Percentiles rank a stretch among this genome's conserved stretches.
Conservation (phyloP, 2,113 vertebrate species). For the Centropus bengalensis region DNA sequence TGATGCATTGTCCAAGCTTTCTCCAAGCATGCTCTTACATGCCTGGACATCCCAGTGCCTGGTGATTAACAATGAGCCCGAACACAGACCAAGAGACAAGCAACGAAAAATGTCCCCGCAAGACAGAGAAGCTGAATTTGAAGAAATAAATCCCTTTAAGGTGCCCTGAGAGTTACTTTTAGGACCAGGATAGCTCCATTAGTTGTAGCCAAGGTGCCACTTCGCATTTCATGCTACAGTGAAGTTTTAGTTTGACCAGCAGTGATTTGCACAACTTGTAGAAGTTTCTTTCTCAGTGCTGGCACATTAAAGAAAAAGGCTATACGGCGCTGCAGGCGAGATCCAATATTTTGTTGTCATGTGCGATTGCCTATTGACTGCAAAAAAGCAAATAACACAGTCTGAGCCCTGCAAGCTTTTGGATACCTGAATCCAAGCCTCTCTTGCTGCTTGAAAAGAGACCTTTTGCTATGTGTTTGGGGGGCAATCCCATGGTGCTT, state of each 20-base stretch:
- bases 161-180: slow-evolving; percentile 47
- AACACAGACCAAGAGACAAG: not conserved
- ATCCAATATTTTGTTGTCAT: slow-evolving; percentile 55
- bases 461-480: not conserved
- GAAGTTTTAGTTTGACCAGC: slow-evolving; percentile 28
- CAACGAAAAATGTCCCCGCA: slow-evolving; percentile 7
- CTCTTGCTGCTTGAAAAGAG: not conserved
- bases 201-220: slow-evolving; percentile 23
- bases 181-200: slow-evolving; percentile 55
- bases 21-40: not conserved
- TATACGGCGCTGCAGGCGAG: not conserved
- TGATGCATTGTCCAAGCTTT: slow-evolving; percentile 26
- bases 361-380: slow-evolving; percentile 46
- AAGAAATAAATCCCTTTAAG: slow-evolving; percentile 11
- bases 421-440: not conserved
- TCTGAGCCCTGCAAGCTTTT: not conserved
- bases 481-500: not conserved
- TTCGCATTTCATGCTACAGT: slow-evolving; percentile 55
- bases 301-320: slow-evolving; percentile 57
- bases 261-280: slow-evolving; percentile 50
- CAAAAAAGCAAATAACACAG: slow-evolving; percentile 52
- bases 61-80: not conserved
- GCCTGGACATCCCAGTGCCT: not conserved
- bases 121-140: not conserved
- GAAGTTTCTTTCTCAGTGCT: slow-evolving; percentile 47